Evolutionary conservation across 1,140 invertebrate genomes (phyloP).

Genomic region (Ostrea edulis): DNA sequence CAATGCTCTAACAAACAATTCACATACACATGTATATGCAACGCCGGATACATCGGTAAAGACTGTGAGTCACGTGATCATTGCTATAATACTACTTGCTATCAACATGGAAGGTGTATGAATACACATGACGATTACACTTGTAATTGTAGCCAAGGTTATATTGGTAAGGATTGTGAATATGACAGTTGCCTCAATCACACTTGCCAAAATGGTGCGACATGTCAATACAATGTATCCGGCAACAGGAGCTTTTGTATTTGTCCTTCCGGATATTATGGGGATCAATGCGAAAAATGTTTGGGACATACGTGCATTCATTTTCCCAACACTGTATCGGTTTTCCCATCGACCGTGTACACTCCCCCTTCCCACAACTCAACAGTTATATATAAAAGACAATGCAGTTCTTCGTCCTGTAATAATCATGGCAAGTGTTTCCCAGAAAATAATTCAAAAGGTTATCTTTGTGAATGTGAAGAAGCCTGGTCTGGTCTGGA

Average conservation of each 20-base stretch:
- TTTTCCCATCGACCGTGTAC: neutral
- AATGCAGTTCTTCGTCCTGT: neutral
- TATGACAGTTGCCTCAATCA: neutral
- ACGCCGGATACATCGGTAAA: neutral
- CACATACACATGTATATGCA: neutral
- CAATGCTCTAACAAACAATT: neutral
- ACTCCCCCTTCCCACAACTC: neutral
- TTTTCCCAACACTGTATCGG: neutral
- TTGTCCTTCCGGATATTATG: neutral
- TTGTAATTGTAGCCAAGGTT: conserved; percentile 47
- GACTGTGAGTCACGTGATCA: neutral
- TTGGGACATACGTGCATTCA: neutral
- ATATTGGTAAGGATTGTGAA: neutral
- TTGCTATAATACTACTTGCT: neutral
- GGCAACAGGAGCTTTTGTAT: neutral
- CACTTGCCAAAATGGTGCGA: neutral
- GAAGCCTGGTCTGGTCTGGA: conserved; percentile 10
- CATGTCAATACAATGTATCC: conserved; percentile 25
- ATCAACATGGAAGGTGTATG: neutral
- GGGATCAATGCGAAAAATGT: neutral
- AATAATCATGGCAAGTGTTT: conserved; percentile 4
- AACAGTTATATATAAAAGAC: neutral
- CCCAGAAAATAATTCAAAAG: neutral
- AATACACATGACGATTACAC: neutral
- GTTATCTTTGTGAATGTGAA: conserved; percentile 43